Evolutionary conservation across 2,797 vertebrate genomes (phyloP).

Genomic region (Poeciliopsis infans): DNA sequence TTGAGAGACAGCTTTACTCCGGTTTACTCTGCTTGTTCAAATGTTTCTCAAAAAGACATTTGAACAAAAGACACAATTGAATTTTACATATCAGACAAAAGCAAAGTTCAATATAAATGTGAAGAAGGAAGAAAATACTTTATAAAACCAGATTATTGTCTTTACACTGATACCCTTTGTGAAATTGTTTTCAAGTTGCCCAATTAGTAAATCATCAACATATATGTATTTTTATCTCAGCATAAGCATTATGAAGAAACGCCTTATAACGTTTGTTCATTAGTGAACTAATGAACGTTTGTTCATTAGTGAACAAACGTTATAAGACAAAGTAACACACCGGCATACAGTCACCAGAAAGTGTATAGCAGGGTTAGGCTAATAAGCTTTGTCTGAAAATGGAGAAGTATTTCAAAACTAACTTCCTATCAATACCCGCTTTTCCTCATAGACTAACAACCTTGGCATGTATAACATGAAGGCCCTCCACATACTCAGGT

Average conservation of each 20-base stretch:
- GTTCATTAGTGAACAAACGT: not conserved
- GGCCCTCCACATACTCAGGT: not conserved
- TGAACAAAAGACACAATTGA: not conserved
- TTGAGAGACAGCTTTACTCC: slow-evolving; percentile 16
- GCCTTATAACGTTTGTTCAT: no score
- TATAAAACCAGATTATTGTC: not conserved
- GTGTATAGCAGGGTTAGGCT: not conserved
- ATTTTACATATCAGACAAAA: not conserved
- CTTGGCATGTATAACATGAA: not conserved
- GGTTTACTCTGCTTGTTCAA: not conserved
- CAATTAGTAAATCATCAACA: no score
- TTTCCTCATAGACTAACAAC: not conserved
- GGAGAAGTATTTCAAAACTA: not conserved
- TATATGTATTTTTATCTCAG: not conserved
- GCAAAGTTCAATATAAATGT: not conserved
- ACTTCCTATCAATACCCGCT: not conserved
- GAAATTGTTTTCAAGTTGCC: not conserved
- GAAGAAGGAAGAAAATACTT: not conserved
- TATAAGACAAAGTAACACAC: not conserved
- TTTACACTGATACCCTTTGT: not conserved
- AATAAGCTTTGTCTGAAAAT: not conserved
- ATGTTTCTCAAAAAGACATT: not conserved
- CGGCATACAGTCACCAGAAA: not conserved
- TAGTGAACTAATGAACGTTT: not conserved
- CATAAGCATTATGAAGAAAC: no score